Evolutionary conservation across 2,888 invertebrate species (phyloP), one percentile per base, ranked within the genome.

Genomic region (Pimpla rufipes): DNA sequence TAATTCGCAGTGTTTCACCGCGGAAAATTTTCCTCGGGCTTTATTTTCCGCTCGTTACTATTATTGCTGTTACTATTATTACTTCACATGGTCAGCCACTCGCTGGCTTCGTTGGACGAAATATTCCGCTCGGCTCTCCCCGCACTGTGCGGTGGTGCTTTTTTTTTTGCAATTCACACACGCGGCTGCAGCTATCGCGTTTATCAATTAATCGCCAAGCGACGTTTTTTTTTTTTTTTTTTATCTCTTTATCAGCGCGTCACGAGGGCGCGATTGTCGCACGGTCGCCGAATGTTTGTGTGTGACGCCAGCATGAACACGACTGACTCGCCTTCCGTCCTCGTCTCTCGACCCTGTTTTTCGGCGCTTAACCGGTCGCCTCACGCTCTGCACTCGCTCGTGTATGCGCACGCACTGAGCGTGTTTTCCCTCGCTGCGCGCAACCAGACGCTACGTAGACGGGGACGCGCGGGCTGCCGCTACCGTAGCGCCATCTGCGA

Each of bases 401-500:
- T 23, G 55, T 55, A 23, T 55, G 55, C 55, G 55, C 55, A 55
- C 3, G 11, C 21, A 55, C 55, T 55, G 55, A 55, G 11, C 4
- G 23, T 23, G 4, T 55, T 55, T 55, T 55, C 55, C 55, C 55
- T 23, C 52, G 21, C 7, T 55, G 52, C 18, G 35, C 40, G 52
- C n/a, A 55, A 5, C 29, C 57, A 57, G n/a, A 57, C n/a, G 40
- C 59, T 42, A 37, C 16, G 62, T 18, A 62, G 18, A 62, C 10
- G 18, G 18, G 5, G 29, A 29, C 3, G 5, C 29, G 29, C 29
- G 29, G 5, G 29, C 29, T 29, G 29, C 8, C 6, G n/a, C 35
- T 6, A 4, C 45, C 35, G 6, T 45, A 18, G 59, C 68, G 16
- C 81, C 59, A 37, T 64, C 70, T 66, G 29, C 13, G 62, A n/a